These are phyloP conservation scores for Caenorhabditis elegans DNA, from an alignment of 1,140 invertebrate genomes.

Conservation along the genomic window WBcel235 BX284606.5:6538001-6538500, in stretches of 20 bases:
- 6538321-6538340: neutral
- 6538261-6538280: neutral
- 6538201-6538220: neutral
- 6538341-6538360: neutral
- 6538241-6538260: neutral
- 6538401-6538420: slow-evolving; percentile 3
- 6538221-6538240: slow-evolving; percentile 7
- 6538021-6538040: neutral
- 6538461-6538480: neutral
- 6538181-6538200: neutral
- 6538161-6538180: neutral
- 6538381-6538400: neutral
- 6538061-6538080: too few species aligned
- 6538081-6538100: too few species aligned
- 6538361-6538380: neutral
- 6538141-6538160: too few species aligned
- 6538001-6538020: neutral
- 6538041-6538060: too few species aligned
- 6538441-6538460: neutral
- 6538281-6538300: neutral
- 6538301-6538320: neutral
- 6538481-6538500: too few species aligned
- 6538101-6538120: too few species aligned
- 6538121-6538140: too few species aligned
- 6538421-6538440: neutral